Evolutionary conservation across 2,113 vertebrate species (phyloP), one percentile per base, ranked within the genome.

Genomic region (Deroptyus accipitrinus): DNA sequence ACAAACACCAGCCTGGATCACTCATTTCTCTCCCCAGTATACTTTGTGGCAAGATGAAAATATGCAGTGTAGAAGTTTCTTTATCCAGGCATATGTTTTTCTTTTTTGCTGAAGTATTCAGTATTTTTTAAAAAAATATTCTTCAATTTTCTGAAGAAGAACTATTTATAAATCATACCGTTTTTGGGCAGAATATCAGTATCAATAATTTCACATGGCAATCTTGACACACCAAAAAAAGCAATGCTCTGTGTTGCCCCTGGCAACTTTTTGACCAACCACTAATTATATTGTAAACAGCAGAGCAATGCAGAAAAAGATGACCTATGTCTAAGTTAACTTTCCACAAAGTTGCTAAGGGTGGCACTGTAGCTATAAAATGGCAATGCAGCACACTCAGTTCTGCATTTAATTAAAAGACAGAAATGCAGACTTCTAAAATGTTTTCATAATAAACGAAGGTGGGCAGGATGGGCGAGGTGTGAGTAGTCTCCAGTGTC

Each of bases 91-190:
- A 46, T 73, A 48, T 15, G 17, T 63, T 80, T 31, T 80, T 57
- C 3, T 70, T 89, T 70, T 90, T 78, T 54, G 22, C 67, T 93
- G 88, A 97, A 96, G 81, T 79, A 73, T 72, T 95, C 83, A 90
- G 68, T 91, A 95, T 95, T 96, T 93, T 94, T 42, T 35, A 10
- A 24, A 86, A 87, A 95, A 96, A 81, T 17, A 96, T 75, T 94
- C 74, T 92, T 95, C 73, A 35, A 87, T 84, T 96, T 96, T 82
- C 49, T 86, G 66, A 93, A 70, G 94, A 96, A 96, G 66, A 95
- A 39, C 69, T 91, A 86, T 49, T 86, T 96, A 94, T 74, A 95
- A 96, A 94, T 85, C 94, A 15, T 4, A n/a, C 31, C 49, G 72
- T 19, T 61, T 70, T 76, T 69, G 69, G 57, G 69, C 86, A 73